phyloP scores from a whole-genome alignment of 2,888 invertebrate species.

The Scaeva pyrastri region DNA sequence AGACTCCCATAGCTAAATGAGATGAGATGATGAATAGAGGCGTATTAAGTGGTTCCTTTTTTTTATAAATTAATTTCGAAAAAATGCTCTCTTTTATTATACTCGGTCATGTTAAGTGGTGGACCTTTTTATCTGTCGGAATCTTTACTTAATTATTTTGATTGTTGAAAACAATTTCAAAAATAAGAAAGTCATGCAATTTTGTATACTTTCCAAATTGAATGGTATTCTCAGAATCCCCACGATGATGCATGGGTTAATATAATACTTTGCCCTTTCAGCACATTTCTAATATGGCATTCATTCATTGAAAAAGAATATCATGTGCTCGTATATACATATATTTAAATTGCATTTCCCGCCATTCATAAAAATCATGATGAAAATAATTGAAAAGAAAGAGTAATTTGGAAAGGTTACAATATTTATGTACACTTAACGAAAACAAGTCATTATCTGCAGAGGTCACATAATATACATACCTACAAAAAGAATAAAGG shows the following conservation, averaged over 20 bases:
- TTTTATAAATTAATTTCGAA: neutral
- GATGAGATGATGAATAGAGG: slow-evolving; percentile 21
- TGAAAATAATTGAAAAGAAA: neutral
- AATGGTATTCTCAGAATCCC: neutral
- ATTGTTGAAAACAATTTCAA: slow-evolving; percentile 5
- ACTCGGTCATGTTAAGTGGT: neutral
- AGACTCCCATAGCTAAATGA: slow-evolving; percentile 15
- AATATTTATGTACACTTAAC: neutral
- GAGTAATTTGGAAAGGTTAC: neutral
- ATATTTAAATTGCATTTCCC: neutral
- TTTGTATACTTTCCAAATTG: neutral
- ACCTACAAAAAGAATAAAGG: neutral
- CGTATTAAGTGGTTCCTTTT: slow-evolving; percentile 30
- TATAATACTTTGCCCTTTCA: no score
- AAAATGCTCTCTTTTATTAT: neutral
- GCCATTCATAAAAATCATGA: neutral
- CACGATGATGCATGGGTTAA: neutral
- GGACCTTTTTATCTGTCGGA: neutral
- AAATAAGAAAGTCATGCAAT: neutral
- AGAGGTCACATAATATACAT: neutral
- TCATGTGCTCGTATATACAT: neutral
- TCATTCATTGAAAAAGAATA: no score
- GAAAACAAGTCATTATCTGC: neutral
- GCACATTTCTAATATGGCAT: no score
- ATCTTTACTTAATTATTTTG: neutral